Evolutionary conservation across 2,797 vertebrate species (phyloP).

Genomic region (Orestias chungarensis): DNA sequence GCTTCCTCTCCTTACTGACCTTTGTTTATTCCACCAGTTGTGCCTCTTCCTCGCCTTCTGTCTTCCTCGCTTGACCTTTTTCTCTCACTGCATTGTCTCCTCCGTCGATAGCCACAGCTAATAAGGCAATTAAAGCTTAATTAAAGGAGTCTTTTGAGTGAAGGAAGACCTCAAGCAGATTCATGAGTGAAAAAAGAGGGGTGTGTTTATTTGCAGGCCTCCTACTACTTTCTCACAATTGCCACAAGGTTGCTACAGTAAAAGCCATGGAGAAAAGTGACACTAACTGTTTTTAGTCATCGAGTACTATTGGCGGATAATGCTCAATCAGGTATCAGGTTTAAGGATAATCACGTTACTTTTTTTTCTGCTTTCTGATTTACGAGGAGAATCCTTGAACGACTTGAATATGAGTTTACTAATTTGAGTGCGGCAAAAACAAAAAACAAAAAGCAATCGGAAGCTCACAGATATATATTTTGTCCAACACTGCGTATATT

Average conservation of each 20-base stretch:
- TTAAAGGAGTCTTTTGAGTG: constrained; percentile 78
- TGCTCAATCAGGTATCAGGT: neutral
- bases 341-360: neutral
- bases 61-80: constrained; percentile 52
- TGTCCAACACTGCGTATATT: neutral
- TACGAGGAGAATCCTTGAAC: neutral
- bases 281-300: neutral
- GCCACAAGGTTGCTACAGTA: constrained; percentile 26
- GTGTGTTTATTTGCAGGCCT: constrained; percentile 49
- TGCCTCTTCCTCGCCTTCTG: constrained; percentile 33
- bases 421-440: neutral
- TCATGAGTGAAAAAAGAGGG: constrained; percentile 47
- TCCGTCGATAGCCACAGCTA: constrained; percentile 73
- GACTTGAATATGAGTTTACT: neutral
- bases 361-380: neutral
- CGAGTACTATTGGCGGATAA: neutral
- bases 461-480: neutral
- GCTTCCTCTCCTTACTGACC: constrained; percentile 13
- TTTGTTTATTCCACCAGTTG: constrained; percentile 45
- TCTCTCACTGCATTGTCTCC: constrained; percentile 42
- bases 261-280: constrained; percentile 23
- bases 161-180: constrained; percentile 63
- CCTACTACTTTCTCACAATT: constrained; percentile 31
- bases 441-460: neutral
- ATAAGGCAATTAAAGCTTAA: constrained; percentile 83